These are phyloP conservation scores for Oxygymnocypris stewartii DNA, from an alignment of 2,113 vertebrate genomes.

Conservation along the genomic window DNA sequence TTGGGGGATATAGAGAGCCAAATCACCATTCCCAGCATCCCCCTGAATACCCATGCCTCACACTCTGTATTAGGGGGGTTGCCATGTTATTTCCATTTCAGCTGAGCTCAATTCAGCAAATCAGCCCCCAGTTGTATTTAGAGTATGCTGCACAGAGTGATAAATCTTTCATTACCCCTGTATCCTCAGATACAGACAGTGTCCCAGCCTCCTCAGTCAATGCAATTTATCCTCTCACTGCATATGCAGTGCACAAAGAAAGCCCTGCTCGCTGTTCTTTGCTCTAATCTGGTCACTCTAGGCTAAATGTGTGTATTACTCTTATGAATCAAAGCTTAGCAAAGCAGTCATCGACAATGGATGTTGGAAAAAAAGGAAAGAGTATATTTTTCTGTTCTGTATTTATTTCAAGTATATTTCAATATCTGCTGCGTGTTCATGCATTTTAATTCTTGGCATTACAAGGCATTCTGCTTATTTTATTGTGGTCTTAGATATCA, in stretches of 20 bases:
- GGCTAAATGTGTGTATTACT: constrained; percentile 78
- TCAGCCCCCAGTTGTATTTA: constrained; percentile 82
- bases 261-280: constrained; percentile 63
- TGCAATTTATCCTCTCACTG: constrained; percentile 74
- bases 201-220: constrained; percentile 71
- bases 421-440: constrained; percentile 74
- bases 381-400: constrained; percentile 71
- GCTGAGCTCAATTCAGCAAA: constrained; percentile 73
- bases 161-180: constrained; percentile 84
- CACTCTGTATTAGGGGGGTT: constrained; percentile 73
- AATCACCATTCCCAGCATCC: constrained; percentile 72
- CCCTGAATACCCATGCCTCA: constrained; percentile 71
- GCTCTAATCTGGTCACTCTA: constrained; percentile 75
- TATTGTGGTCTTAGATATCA: constrained; percentile 83
- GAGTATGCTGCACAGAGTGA: constrained; percentile 79
- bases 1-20: constrained; percentile 75
- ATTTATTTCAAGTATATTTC: constrained; percentile 74
- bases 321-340: constrained; percentile 76
- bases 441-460: constrained; percentile 79
- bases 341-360: constrained; percentile 66
- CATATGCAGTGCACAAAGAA: constrained; percentile 75
- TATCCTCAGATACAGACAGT: constrained; percentile 76
- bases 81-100: constrained; percentile 67
- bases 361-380: constrained; percentile 70
- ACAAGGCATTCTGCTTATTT: constrained; percentile 77